Evolutionary conservation across 2,113 vertebrate genomes (phyloP).

Genomic region (Dermatemys mawii): DNA sequence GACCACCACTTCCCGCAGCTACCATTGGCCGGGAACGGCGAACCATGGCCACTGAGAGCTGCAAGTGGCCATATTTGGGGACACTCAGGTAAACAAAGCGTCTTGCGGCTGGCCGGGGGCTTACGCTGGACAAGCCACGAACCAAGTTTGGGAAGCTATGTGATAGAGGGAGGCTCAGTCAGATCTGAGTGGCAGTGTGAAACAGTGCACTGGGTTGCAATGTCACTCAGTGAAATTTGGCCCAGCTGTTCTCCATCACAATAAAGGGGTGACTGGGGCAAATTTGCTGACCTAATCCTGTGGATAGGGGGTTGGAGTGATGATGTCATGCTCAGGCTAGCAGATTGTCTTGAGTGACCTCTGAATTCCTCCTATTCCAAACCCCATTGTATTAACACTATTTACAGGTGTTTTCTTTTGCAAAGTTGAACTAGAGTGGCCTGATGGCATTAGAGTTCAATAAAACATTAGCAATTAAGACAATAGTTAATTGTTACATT

Average conservation of each 20-base stretch:
- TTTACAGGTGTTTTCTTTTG: background rate
- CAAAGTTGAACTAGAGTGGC: background rate
- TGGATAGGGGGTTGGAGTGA: background rate
- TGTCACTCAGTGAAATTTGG: background rate
- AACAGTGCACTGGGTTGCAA: background rate
- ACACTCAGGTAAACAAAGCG: no score
- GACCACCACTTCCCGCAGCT: no score
- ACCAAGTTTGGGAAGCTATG: no score
- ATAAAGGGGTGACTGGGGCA: background rate
- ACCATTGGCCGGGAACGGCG: no score
- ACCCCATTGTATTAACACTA: background rate
- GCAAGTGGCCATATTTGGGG: no score
- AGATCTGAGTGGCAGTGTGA: background rate
- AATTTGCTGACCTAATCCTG: background rate
- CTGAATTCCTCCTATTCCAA: background rate
- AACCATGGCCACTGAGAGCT: no score
- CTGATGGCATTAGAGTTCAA: background rate
- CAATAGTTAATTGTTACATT: background rate
- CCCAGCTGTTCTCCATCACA: background rate
- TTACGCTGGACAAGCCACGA: no score
- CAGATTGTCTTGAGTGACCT: background rate
- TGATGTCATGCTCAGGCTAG: background rate
- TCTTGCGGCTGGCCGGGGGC: no score
- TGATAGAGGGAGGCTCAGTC: no score
- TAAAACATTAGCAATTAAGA: background rate